Evolutionary conservation across 2,888 invertebrate species (phyloP).

Genomic region (Rhorus exstirpatorius): DNA sequence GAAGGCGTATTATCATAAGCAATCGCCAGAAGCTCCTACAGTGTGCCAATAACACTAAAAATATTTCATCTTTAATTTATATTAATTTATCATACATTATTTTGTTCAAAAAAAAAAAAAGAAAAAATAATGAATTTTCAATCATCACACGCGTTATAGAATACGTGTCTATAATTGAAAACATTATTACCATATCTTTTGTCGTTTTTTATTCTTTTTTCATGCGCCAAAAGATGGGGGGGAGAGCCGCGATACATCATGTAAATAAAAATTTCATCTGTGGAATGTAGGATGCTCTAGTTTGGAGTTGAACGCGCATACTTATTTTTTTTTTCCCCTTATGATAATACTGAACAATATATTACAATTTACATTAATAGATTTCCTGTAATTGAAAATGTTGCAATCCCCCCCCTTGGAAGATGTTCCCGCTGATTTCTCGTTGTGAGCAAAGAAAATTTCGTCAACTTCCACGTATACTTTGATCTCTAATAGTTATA

Average conservation of each 20-base stretch:
- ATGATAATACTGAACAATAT: conserved; percentile 84
- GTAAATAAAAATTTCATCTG: conserved; percentile 75
- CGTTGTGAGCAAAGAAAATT: conserved; percentile 58
- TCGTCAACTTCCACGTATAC: conserved; percentile 59
- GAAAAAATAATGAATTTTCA: conserved; percentile 68
- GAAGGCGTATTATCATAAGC: conserved; percentile 70
- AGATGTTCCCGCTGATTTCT: conserved; percentile 64
- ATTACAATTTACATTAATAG: conserved; percentile 83
- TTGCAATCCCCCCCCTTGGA: conserved; percentile 39
- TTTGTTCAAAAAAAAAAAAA: conserved; percentile 63
- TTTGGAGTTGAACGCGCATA: conserved; percentile 73
- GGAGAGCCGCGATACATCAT: conserved; percentile 63
- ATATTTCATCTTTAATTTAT: conserved; percentile 52
- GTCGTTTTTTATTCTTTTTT: conserved; percentile 35
- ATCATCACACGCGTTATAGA: conserved; percentile 27
- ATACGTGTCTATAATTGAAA: conserved; percentile 42
- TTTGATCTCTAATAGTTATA: conserved; percentile 67
- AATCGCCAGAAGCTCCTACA: conserved; percentile 62
- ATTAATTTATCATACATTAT: conserved; percentile 52
- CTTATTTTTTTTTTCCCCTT: conserved; percentile 74
- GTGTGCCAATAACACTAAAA: conserved; percentile 61
- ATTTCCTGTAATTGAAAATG: conserved; percentile 66
- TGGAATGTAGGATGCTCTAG: conserved; percentile 83
- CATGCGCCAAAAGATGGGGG: conserved; percentile 38
- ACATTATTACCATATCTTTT: conserved; percentile 53